These are phyloP conservation scores for Ornithoptera priamus DNA, from an alignment of 2,888 invertebrate species.

Conservation along the genomic window DNA sequence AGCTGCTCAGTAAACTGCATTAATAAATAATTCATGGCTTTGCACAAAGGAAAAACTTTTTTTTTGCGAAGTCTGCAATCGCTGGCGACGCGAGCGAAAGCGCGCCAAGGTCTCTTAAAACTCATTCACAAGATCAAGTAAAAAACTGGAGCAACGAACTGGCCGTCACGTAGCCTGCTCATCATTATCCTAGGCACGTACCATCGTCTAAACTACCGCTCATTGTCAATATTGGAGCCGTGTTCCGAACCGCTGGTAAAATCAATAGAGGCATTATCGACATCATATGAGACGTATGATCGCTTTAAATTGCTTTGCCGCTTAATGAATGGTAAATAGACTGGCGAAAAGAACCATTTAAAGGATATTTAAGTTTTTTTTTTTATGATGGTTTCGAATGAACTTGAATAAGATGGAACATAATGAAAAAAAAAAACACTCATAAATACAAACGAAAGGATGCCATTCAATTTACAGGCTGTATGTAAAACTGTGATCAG, in stretches of 20 bases:
- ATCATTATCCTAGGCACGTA: constrained; percentile 72
- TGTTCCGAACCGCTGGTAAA: constrained; percentile 67
- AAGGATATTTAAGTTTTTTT: constrained; percentile 1
- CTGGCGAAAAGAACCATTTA: constrained; percentile 28
- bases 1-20: background rate
- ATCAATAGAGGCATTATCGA: constrained; percentile 72
- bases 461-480: no score
- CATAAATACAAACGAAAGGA: background rate
- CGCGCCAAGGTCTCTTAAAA: constrained; percentile 66
- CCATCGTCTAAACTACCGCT: constrained; percentile 76
- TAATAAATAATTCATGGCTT: constrained; percentile 34
- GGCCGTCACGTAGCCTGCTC: constrained; percentile 71
- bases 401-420: background rate
- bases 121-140: constrained; percentile 75
- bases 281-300: constrained; percentile 60
- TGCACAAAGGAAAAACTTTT: constrained; percentile 43
- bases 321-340: constrained; percentile 56
- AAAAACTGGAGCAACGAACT: constrained; percentile 79
- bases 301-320: constrained; percentile 55
- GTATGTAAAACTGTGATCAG: no score
- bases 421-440: background rate
- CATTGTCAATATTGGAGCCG: constrained; percentile 76
- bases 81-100: constrained; percentile 39
- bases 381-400: background rate
- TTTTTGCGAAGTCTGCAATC: constrained; percentile 60